Evolutionary conservation across 92 coral and sea anemone species (phyloP).

Genomic region (Palythoa grandis): DNA sequence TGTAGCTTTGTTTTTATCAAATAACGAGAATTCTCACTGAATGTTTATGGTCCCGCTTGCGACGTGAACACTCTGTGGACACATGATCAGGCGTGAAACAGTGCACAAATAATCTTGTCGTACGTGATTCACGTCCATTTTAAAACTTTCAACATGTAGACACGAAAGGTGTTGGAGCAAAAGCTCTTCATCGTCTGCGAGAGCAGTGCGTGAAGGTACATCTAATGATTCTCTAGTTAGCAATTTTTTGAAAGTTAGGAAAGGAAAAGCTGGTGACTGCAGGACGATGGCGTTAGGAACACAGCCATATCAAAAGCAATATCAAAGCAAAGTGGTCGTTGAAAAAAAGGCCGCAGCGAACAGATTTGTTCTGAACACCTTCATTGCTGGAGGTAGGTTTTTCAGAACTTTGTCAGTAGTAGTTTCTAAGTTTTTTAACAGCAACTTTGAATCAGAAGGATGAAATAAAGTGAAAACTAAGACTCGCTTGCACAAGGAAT

Average conservation of each 20-base stretch:
- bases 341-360: conserved; percentile 34
- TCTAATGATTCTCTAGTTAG: not conserved
- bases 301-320: conserved; percentile 20
- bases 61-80: not conserved
- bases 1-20: not conserved
- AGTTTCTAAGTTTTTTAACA: no score
- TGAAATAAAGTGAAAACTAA: not conserved
- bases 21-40: not conserved
- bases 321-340: conserved; percentile 29
- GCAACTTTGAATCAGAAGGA: not conserved
- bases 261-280: not conserved
- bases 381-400: conserved; percentile 44
- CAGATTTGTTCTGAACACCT: conserved; percentile 36
- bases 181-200: conserved; percentile 24
- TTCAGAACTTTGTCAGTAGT: not conserved
- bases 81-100: conserved; percentile 15
- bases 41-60: not conserved
- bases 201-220: not conserved
- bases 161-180: conserved; percentile 14
- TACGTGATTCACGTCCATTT: not conserved
- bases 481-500: not conserved
- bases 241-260: not conserved
- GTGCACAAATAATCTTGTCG: not conserved
- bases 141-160: conserved; percentile 23
- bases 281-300: conserved; percentile 38